phyloP scores from a whole-genome alignment of 2,888 invertebrate species.

The Anorthoa munda region DNA sequence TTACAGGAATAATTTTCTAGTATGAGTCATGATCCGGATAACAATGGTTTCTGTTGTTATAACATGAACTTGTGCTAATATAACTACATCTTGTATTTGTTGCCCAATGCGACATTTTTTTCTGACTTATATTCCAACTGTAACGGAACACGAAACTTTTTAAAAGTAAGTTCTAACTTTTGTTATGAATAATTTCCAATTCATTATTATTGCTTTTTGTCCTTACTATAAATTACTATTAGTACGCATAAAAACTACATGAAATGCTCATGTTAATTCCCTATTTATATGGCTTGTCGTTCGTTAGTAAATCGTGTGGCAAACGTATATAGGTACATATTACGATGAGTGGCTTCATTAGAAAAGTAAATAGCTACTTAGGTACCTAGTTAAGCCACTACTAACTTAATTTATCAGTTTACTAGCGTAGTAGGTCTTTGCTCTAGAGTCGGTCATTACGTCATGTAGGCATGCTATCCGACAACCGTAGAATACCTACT shows the following conservation, averaged over 20 bases:
- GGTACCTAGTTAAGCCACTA: not conserved
- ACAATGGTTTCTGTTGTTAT: conserved; percentile 70
- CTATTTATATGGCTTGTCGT: conserved; percentile 3
- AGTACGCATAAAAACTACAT: not conserved
- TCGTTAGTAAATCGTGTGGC: not conserved
- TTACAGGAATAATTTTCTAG: conserved; percentile 68
- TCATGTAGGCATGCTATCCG: conserved; percentile 2
- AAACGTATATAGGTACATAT: not conserved
- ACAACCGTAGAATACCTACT: not conserved
- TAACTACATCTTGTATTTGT: conserved; percentile 20
- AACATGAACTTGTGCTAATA: conserved; percentile 50
- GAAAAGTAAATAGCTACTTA: conserved; percentile 8
- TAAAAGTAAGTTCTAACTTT: conserved; percentile 45
- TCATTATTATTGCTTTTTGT: not conserved
- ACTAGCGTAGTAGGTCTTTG: not conserved
- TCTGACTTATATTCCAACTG: conserved; percentile 8
- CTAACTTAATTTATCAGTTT: conserved; percentile 14
- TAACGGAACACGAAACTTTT: conserved; percentile 12
- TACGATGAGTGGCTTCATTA: conserved; percentile 2
- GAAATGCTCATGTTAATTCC: not conserved
- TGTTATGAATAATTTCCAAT: not conserved
- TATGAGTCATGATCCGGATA: conserved; percentile 73
- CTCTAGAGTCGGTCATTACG: conserved; percentile 2
- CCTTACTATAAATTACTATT: not conserved
- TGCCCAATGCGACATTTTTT: conserved; percentile 23